A percentile compares a stretch with the other conserved stretches of the same genome.
Evolutionary conservation across 2,113 vertebrate genomes (phyloP).

Genomic region (Pedionomus torquatus): DNA sequence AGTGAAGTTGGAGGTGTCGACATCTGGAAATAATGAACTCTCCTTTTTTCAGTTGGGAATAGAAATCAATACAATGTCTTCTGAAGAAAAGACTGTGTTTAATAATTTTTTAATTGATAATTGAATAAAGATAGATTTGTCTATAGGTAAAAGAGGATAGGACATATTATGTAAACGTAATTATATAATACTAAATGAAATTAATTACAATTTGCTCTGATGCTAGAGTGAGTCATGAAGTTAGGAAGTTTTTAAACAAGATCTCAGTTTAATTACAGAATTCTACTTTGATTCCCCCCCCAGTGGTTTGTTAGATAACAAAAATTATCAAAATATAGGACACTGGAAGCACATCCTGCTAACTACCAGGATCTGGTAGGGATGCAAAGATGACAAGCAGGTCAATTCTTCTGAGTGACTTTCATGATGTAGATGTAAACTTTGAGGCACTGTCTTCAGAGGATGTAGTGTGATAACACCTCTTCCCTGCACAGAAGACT

Average conservation of each 20-base stretch:
- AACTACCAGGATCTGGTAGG: not conserved
- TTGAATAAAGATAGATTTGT: not conserved
- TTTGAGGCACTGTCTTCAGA: not conserved
- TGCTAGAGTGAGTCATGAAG: not conserved
- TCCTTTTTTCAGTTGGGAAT: not conserved
- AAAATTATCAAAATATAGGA: not conserved
- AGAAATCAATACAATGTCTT: not conserved
- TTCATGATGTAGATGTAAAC: not conserved
- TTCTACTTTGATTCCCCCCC: not conserved
- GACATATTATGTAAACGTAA: not conserved
- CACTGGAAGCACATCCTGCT: not conserved
- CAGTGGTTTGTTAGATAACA: not conserved
- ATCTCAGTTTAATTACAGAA: not conserved
- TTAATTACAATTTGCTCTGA: not conserved
- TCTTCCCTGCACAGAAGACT: not conserved
- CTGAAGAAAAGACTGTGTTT: not conserved
- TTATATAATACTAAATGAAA: not conserved
- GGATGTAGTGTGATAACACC: not conserved
- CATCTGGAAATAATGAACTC: not conserved
- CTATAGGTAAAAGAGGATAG: not conserved
- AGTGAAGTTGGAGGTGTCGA: not conserved
- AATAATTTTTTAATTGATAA: not conserved
- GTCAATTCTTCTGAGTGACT: not conserved
- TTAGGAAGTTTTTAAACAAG: not conserved
- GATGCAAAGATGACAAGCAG: not conserved